Evolutionary conservation across 2,888 invertebrate genomes (phyloP), one percentile per base, ranked within the genome.

Genomic region (Neoscelio sp.): DNA sequence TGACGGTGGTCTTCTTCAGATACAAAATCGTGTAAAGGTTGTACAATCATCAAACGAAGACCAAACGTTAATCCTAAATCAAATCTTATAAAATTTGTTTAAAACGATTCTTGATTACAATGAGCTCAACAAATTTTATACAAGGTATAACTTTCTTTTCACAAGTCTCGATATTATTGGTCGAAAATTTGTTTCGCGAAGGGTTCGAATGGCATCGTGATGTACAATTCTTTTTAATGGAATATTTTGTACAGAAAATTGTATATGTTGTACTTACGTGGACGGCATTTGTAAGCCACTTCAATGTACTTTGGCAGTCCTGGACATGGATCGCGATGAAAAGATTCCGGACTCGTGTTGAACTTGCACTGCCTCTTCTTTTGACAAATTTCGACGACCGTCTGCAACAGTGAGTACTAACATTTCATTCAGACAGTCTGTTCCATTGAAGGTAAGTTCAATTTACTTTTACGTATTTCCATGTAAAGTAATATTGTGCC

Each of bases 211-310:
- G 20, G 23, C 15, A 28, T 15, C 35, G 42, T 33, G 52, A 35
- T 20, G 28, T 18, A 56, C 48, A 60, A 52, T 75, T 68, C 60
- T 50, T 64, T n/a, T 62, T 46, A 73, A 65, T 30, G 74, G 58
- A 46, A 30, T 48, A 40, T 28, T 42, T 35, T 35, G 74, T 12
- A 46, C 44, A 42, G 48, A 33, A 73, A 62, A 60, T 73, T 62
- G 58, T 33, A 35, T 17, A 46, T 60, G 48, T 40, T 74, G 56
- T 91, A 95, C 96, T 96, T 93, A 98, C 98, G 96, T 88, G 99
- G 99, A 91, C 97, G 94, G 93, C 99, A 99, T 92, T 98, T 98
- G 92, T 97, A 99, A 85, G 97, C 97, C 82, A 98, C 97, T 92
- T 98, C 97, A 83, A 98, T 96, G 92, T 97, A 98, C 91, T 98